Evolutionary conservation across 2,113 vertebrate genomes (phyloP), one percentile per base, ranked within the genome.

Genomic region (Tricholaema leucomelas): DNA sequence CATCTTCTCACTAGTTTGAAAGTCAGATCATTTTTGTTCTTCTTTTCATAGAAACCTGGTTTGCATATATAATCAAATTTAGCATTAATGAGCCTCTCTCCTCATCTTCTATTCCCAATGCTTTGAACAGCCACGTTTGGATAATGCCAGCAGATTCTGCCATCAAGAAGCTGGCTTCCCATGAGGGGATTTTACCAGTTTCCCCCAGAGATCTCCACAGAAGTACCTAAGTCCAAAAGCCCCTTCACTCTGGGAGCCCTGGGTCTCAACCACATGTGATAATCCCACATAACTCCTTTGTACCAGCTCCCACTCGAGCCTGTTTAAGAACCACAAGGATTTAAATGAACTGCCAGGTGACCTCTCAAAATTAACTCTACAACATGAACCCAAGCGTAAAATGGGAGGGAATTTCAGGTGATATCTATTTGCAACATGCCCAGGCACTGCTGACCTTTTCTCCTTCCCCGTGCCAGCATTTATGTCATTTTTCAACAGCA

Each of bases 1-100:
- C 60, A 72, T 93, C 85, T 91, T 75, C 78, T 48, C 84, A 63
- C 88, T 92, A 66, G 69, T 96, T 90, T 96, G 91, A 92, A 95
- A 95, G 92, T 95, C 91, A 97, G 92, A 96, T 93, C 28, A 91
- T 91, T 93, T 94, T 93, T 92, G 60, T 75, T 93, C 80, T 85
- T 94, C 88, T 82, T 72, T 88, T 93, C 89, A 80, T 17, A 91
- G 91, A 78, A 92, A 94, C 76, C 88, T 90, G 67, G 85, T 91
- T 94, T 96, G 95, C 91, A 95, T 93, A 81, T 78, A 85, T 90
- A 95, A 94, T 89, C 71, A 94, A 88, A 79, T 91, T 87, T 94
- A 85, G 92, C 88, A 93, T 94, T 95, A 95, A 93, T 93, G 87
- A 93, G 66, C 44, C 59, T 80, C 86, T 65, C 71, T 92, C 30